Evolutionary conservation across 2,888 invertebrate genomes (phyloP).

Genomic region (Fragum sueziense): DNA sequence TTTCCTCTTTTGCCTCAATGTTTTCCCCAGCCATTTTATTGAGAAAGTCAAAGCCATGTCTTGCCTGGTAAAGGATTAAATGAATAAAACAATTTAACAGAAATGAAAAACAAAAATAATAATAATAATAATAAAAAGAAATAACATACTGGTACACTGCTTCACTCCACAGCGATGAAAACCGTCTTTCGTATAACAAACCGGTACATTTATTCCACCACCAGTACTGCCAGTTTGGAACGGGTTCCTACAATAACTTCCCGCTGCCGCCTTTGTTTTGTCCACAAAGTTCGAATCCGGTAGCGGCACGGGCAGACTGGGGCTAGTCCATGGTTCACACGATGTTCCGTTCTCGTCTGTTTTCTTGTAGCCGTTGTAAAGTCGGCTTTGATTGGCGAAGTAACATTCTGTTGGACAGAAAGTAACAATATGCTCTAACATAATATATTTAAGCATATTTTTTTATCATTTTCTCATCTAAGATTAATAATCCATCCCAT

Average conservation of each 20-base stretch:
- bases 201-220: not conserved
- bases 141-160: constrained; percentile 8
- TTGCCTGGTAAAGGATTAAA: no score
- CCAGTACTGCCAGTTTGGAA: not conserved
- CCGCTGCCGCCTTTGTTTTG: constrained; percentile 8
- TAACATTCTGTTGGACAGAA: constrained; percentile 30
- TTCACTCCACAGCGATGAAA: not conserved
- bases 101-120: no score
- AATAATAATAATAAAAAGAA: no score
- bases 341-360: constrained; percentile 4
- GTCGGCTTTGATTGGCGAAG: constrained; percentile 8
- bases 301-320: not conserved
- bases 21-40: no score
- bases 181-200: not conserved
- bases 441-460: no score
- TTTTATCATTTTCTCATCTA: no score
- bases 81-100: no score
- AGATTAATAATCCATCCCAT: no score
- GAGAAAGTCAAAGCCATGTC: no score
- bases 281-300: constrained; percentile 17
- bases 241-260: constrained; percentile 39
- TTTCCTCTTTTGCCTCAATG: no score
- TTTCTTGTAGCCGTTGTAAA: constrained; percentile 19
- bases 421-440: no score
- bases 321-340: constrained; percentile 16